phyloP scores from a whole-genome alignment of 2,888 invertebrate species.

The Octodonta nipae region DNA sequence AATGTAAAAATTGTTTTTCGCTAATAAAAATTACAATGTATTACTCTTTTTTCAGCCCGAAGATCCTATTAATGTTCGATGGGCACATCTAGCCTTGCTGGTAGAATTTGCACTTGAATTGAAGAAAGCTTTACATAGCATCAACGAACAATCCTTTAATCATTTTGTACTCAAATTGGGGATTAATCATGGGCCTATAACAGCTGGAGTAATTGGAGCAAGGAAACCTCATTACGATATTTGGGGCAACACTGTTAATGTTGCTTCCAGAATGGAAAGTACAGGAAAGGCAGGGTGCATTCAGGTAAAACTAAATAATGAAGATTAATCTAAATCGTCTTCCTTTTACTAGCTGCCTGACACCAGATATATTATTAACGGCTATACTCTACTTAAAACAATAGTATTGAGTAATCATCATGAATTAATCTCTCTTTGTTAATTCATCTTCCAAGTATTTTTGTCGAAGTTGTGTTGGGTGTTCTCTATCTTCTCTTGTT shows the following conservation, averaged over 20 bases:
- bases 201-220: constrained; percentile 90
- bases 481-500: too few species aligned
- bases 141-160: constrained; percentile 91
- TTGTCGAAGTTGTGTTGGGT: too few species aligned
- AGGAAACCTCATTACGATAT: constrained; percentile 92
- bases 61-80: constrained; percentile 59
- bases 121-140: constrained; percentile 77
- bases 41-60: constrained; percentile 41
- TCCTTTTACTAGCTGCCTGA: background rate
- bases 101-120: constrained; percentile 85
- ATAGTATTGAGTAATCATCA: too few species aligned
- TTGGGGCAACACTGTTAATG: constrained; percentile 95
- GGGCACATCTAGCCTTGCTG: constrained; percentile 71
- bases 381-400: too few species aligned
- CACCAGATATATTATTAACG: too few species aligned
- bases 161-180: constrained; percentile 89
- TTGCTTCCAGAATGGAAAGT: constrained; percentile 94
- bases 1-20: too few species aligned
- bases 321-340: background rate
- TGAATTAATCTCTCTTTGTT: too few species aligned
- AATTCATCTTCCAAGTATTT: too few species aligned
- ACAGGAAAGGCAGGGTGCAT: constrained; percentile 90
- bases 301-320: constrained; percentile 56
- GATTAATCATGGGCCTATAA: constrained; percentile 89
- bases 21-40: too few species aligned